Evolutionary conservation across 1,140 invertebrate species (phyloP), one percentile per base, ranked within the genome.

Genomic region (Penaeus vannamei): DNA sequence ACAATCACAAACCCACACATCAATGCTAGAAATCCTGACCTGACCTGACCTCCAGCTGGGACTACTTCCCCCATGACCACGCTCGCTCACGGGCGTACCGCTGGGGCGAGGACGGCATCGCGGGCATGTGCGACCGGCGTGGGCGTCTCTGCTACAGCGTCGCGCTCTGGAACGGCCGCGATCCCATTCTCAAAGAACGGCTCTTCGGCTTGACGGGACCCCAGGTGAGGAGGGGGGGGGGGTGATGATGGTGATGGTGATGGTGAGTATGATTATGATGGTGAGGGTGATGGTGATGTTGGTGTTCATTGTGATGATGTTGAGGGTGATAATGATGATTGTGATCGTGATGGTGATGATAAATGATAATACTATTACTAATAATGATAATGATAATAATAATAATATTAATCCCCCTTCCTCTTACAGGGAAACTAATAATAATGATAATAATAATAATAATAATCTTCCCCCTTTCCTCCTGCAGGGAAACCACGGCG

Each of bases 21-120:
- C 8, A 7, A 42, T 42, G 36, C 36, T 42, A 42, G 36, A 42
- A 42, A 42, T 42, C 8, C 8, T 42, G 4, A 42, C 36, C 36
- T 53, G 1, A 36, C 32, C 22, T 22, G 46, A 26, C 42, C 69
- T 87, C 91, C 91, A 94, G 93, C 87, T 93, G 93, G 93, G 92
- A 92, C n/a, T 93, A 93, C 84, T 92, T 94, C 26, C 90, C 93
- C 0, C 93, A 93, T 88, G 93, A 94, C 81, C 88, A 93, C 81
- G 91, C 93, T 29, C 87, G 92, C 20, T 93, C 92, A 20, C 90
- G 92, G 46, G 92, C 93, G 17, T 94, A 94, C 86, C 86, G 93
- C 3, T 93, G 93, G 93, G 93, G 93, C n/a, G 93, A 94, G 85
- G 93, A 94, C 89, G 93, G 93, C 0, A 89, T 94, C 2, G 89